Evolutionary conservation across 1,140 invertebrate genomes (phyloP).

Genomic region (Coptotermes formosanus): DNA sequence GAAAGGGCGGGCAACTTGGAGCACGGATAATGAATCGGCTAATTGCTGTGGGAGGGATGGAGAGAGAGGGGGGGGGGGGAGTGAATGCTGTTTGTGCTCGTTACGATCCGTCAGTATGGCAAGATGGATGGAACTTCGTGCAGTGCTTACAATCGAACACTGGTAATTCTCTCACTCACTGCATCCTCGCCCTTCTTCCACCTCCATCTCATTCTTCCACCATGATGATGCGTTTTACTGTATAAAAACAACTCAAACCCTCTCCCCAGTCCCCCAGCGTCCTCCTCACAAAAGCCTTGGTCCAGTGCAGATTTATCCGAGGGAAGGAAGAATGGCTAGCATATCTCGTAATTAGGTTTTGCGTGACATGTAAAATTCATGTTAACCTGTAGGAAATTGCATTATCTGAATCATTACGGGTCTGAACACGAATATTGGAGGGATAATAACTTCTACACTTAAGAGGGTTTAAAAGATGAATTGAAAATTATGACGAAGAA

Average conservation of each 20-base stretch:
- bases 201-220: not conserved
- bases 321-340: too few relatives aligned
- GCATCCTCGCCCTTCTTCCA: not conserved
- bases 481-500: too few relatives aligned
- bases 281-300: not conserved
- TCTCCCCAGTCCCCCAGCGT: not conserved
- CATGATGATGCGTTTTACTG: slow-evolving; percentile 12
- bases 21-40: slow-evolving; percentile 28
- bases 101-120: not conserved
- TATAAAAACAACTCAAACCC: not conserved
- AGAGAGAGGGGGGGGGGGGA: not conserved
- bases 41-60: slow-evolving; percentile 10
- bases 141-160: slow-evolving; percentile 4
- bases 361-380: too few relatives aligned
- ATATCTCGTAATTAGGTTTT: too few relatives aligned
- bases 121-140: slow-evolving; percentile 22
- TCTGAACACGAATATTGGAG: too few relatives aligned
- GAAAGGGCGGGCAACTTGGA: not conserved
- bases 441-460: too few relatives aligned
- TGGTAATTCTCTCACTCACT: not conserved
- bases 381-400: too few relatives aligned
- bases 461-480: too few relatives aligned
- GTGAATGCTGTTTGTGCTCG: slow-evolving; percentile 21
- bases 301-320: not conserved
- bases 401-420: too few relatives aligned